A percentile compares a stretch with the other conserved stretches of the same genome.
Evolutionary conservation across 2,888 invertebrate genomes (phyloP).

Genomic region (Drosophila emarginata): DNA sequence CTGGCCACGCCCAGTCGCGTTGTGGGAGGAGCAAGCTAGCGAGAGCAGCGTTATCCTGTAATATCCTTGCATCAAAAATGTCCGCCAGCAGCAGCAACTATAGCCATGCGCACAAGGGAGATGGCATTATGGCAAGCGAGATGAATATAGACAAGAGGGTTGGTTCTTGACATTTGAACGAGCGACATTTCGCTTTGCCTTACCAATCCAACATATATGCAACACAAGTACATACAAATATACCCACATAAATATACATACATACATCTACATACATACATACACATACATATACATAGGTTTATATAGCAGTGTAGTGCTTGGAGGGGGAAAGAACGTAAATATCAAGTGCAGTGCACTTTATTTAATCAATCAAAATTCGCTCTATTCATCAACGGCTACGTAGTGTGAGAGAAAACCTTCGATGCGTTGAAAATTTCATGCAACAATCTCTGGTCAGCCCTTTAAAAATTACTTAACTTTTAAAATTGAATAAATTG

Average conservation of each 20-base stretch:
- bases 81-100: constrained; percentile 39
- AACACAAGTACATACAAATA: not conserved
- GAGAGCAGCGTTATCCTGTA: constrained; percentile 66
- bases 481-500: not conserved
- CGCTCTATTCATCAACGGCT: constrained; percentile 43
- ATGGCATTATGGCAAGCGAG: constrained; percentile 32
- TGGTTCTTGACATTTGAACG: constrained; percentile 81
- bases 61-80: constrained; percentile 68
- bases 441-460: not conserved
- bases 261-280: not conserved
- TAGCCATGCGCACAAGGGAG: constrained; percentile 35
- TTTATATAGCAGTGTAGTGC: constrained; percentile 25
- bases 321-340: not conserved
- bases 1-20: constrained; percentile 62
- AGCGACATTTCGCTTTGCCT: constrained; percentile 72
- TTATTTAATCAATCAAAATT: constrained; percentile 76
- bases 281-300: constrained; percentile 21
- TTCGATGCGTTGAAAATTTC: constrained; percentile 1
- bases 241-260: constrained; percentile 25
- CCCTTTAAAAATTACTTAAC: not conserved
- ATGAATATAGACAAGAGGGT: constrained; percentile 60
- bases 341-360: constrained; percentile 67
- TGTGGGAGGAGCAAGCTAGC: constrained; percentile 62
- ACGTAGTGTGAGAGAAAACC: not conserved
- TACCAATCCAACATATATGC: constrained; percentile 37